These are phyloP conservation scores for Pangasianodon gigas DNA, from an alignment of 2,113 vertebrate species.

Conservation along the genomic window DNA sequence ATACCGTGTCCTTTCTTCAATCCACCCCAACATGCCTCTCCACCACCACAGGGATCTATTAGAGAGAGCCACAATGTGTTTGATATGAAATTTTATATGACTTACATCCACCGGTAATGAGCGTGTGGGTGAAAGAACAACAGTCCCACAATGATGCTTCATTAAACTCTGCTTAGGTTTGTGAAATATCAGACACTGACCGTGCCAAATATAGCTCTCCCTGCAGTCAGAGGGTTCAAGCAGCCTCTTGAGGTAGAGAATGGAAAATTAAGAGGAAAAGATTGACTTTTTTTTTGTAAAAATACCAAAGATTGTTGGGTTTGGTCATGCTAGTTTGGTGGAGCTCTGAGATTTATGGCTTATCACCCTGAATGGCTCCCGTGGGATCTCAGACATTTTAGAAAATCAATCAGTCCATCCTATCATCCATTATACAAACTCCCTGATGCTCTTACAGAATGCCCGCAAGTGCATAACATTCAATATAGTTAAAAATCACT, in stretches of 20 bases:
- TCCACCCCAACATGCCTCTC: constrained; percentile 28
- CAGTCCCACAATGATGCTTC: constrained; percentile 33
- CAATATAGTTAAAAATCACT: neutral
- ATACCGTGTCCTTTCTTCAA: constrained; percentile 37
- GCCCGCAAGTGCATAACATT: constrained; percentile 12
- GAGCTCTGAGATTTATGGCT: constrained; percentile 43
- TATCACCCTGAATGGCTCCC: constrained; percentile 60
- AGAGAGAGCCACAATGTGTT: constrained; percentile 32
- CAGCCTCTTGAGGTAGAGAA: constrained; percentile 37
- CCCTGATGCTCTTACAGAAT: constrained; percentile 14
- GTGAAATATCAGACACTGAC: constrained; percentile 57
- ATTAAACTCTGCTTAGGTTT: constrained; percentile 50
- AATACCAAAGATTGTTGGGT: constrained; percentile 55
- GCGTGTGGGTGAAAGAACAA: constrained; percentile 10
- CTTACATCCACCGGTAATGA: constrained; percentile 45
- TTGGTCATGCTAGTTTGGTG: neutral
- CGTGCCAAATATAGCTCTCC: constrained; percentile 58
- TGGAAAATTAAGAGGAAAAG: constrained; percentile 48
- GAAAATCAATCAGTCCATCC: constrained; percentile 64
- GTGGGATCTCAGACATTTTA: constrained; percentile 56
- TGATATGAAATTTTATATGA: constrained; percentile 51
- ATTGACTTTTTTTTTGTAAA: constrained; percentile 46
- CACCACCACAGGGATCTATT: constrained; percentile 32
- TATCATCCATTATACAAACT: constrained; percentile 45
- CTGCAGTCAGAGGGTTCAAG: constrained; percentile 47